Evolutionary conservation across 2,113 vertebrate species (phyloP).

Genomic region (Hiodon alosoides): DNA sequence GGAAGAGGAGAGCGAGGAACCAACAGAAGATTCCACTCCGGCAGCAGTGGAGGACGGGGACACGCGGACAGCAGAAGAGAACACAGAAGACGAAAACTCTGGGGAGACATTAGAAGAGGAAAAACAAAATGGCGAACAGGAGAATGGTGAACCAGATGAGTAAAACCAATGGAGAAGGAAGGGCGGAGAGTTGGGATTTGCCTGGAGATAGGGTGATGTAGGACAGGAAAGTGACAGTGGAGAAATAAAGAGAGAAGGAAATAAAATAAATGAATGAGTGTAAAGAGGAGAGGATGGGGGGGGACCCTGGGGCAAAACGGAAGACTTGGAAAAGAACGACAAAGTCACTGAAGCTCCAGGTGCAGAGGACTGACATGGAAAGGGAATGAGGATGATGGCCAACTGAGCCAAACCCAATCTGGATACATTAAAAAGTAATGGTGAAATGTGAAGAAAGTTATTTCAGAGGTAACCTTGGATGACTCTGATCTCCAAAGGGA

Average conservation of each 20-base stretch:
- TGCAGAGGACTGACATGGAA: no score
- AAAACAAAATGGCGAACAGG: slow-evolving; percentile 34
- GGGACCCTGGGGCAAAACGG: background rate
- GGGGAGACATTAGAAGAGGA: slow-evolving; percentile 38
- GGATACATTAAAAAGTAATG: no score
- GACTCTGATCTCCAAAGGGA: background rate
- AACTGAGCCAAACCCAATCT: no score
- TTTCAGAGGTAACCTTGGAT: no score
- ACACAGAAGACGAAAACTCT: slow-evolving; percentile 33
- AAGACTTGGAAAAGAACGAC: background rate
- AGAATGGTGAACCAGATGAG: background rate
- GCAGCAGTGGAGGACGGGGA: no score
- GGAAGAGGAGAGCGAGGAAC: slow-evolving; percentile 4
- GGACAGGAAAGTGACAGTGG: slow-evolving; percentile 28
- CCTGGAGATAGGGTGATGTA: slow-evolving; percentile 16
- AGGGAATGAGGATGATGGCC: no score
- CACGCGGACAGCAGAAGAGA: slow-evolving; percentile 22
- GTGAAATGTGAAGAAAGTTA: no score
- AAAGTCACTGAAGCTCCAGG: no score
- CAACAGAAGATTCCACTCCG: slow-evolving; percentile 15
- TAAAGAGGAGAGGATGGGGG: slow-evolving; percentile 41
- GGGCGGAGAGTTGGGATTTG: background rate
- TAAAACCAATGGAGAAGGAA: slow-evolving; percentile 19
- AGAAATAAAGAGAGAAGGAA: slow-evolving; percentile 21
- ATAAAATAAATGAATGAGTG: slow-evolving; percentile 36